These are phyloP conservation scores for Adela reaumurella DNA, from an alignment of 2,888 invertebrate species.

Conservation along the genomic window DNA sequence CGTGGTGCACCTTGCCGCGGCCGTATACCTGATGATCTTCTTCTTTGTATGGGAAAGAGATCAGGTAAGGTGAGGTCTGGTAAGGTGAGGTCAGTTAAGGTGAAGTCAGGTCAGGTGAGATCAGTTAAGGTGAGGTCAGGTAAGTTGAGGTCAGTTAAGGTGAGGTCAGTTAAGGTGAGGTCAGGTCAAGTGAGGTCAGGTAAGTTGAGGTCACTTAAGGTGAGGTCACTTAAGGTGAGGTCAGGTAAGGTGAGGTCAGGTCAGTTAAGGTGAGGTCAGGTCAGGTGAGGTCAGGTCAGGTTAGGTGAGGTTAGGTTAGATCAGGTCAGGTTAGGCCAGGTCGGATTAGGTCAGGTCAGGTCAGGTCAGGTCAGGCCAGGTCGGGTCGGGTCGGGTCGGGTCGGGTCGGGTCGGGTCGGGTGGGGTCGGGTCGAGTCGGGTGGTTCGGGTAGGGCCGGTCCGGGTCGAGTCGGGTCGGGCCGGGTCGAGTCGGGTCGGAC, in stretches of 20 bases:
- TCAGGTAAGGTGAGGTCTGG: no score
- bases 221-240: conserved; percentile 10
- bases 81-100: no score
- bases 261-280: neutral
- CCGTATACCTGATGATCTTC: no score
- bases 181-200: conserved; percentile 11
- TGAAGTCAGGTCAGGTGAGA: no score
- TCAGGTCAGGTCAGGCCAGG: conserved; percentile 1
- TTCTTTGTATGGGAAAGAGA: no score
- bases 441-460: no score
- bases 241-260: conserved; percentile 7
- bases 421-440: no score
- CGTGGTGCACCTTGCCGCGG: no score
- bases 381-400: neutral
- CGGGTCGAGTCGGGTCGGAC: no score
- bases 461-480: no score
- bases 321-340: neutral
- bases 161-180: conserved; percentile 10
- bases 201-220: conserved; percentile 11
- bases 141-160: conserved; percentile 10
- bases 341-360: neutral
- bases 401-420: no score
- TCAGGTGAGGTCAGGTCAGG: neutral
- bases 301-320: neutral
- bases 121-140: conserved; percentile 5